A percentile compares a stretch with the other conserved stretches of the same genome.
Evolutionary conservation across 2,113 vertebrate species (phyloP).

Genomic region (Sakesphorus luctuosus): DNA sequence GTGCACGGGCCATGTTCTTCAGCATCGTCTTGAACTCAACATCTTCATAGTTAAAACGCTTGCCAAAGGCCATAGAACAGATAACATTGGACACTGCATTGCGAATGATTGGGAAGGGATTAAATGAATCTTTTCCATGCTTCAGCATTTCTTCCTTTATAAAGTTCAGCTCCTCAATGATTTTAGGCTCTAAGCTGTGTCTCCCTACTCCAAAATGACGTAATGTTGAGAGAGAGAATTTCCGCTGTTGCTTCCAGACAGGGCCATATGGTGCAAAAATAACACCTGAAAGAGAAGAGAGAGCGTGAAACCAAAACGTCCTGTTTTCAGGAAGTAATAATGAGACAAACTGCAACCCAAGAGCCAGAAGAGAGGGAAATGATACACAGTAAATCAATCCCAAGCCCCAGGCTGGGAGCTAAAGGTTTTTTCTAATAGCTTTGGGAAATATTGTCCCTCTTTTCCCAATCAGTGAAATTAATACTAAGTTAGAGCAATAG

Average conservation of each 20-base stretch:
- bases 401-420: background rate
- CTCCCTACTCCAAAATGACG: constrained; percentile 91
- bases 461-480: background rate
- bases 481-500: background rate
- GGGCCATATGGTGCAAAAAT: constrained; percentile 93
- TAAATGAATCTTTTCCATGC: constrained; percentile 72
- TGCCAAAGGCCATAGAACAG: constrained; percentile 90
- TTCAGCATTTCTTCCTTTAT: constrained; percentile 86
- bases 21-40: constrained; percentile 84
- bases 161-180: constrained; percentile 83
- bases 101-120: constrained; percentile 80
- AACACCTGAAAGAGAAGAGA: constrained; percentile 80
- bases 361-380: background rate
- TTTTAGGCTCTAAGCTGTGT: constrained; percentile 89
- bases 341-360: background rate
- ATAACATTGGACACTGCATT: constrained; percentile 92
- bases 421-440: background rate
- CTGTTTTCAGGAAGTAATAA: background rate
- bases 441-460: background rate
- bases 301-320: background rate
- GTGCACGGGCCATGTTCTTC: constrained; percentile 82
- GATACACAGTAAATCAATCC: background rate
- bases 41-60: constrained; percentile 87
- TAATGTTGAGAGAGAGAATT: constrained; percentile 89
- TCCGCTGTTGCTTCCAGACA: constrained; percentile 90